Percentiles rank a stretch among this genome's conserved stretches.
Evolutionary conservation across 23 tunicate genomes (phyloP).

Genomic region (Aplidium turbinatum): DNA sequence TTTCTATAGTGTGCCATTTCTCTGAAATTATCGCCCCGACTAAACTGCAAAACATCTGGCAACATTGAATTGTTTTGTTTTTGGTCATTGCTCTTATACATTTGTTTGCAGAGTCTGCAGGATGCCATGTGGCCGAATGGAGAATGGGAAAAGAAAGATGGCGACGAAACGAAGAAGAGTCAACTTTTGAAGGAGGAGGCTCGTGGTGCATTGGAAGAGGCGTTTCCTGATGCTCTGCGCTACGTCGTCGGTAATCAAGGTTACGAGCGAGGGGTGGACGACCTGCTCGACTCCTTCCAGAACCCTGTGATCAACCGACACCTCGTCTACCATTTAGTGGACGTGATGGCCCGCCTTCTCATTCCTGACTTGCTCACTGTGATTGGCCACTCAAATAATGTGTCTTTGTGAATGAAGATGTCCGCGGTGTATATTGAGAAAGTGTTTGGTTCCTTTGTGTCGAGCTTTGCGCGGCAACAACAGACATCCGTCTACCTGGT

Average conservation of each 20-base stretch:
- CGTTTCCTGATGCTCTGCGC: slow-evolving; percentile 68
- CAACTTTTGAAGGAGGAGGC: slow-evolving; percentile 26
- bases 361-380: slow-evolving; percentile 61
- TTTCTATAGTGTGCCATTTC: no score
- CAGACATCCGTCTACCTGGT: no score
- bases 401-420: slow-evolving; percentile 33
- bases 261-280: slow-evolving; percentile 38
- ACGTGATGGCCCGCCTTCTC: slow-evolving; percentile 27
- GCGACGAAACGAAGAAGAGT: neutral
- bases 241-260: slow-evolving; percentile 41
- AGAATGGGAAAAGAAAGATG: slow-evolving; percentile 44
- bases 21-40: no score
- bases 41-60: no score
- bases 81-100: no score
- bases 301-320: slow-evolving; percentile 73
- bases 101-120: slow-evolving; percentile 43
- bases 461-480: no score
- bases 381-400: slow-evolving; percentile 18
- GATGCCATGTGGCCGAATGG: slow-evolving; percentile 79
- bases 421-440: no score
- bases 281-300: slow-evolving; percentile 56
- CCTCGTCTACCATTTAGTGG: slow-evolving; percentile 71
- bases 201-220: slow-evolving; percentile 34
- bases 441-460: no score
- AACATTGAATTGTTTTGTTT: no score